Percentiles rank a stretch among this genome's conserved stretches.
phyloP scores from a whole-genome alignment of 2,113 vertebrate species.

The Trematocara variabile region DNA sequence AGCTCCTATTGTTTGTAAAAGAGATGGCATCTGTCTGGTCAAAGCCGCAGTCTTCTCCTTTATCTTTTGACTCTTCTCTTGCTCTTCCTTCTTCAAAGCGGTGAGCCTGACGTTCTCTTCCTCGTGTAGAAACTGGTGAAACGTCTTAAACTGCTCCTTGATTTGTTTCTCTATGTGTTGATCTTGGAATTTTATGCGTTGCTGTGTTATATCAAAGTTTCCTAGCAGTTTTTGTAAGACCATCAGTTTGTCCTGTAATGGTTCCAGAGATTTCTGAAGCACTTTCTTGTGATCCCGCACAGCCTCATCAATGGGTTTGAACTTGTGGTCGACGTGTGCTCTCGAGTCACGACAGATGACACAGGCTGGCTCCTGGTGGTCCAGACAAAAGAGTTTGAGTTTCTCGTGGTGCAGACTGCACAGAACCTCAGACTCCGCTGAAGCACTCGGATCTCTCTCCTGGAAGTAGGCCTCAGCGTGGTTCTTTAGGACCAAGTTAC shows the following conservation, averaged over 20 bases:
- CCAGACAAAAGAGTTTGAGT: not conserved
- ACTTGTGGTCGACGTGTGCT: not conserved
- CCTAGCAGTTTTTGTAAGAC: not conserved
- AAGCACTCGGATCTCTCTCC: accelerated
- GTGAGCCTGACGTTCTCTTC: not conserved
- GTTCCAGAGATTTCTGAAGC: not conserved
- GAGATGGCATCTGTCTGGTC: not conserved
- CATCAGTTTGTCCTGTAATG: not conserved
- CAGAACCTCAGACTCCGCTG: not conserved
- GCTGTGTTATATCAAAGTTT: not conserved
- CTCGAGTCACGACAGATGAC: not conserved
- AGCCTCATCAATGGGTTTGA: not conserved
- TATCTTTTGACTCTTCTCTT: not conserved
- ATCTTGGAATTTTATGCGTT: not conserved
- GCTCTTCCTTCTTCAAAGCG: not conserved
- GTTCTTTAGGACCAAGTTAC: not conserved
- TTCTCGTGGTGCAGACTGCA: not conserved
- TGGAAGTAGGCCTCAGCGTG: not conserved
- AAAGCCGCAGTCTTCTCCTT: not conserved
- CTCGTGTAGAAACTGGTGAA: not conserved
- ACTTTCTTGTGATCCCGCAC: not conserved
- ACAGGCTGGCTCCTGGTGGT: not conserved
- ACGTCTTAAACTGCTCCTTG: not conserved
- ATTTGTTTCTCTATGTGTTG: not conserved
- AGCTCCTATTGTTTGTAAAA: not conserved